These are phyloP conservation scores for Theocolax elegans DNA, from an alignment of 1,140 invertebrate species.

Conservation along the genomic window DNA sequence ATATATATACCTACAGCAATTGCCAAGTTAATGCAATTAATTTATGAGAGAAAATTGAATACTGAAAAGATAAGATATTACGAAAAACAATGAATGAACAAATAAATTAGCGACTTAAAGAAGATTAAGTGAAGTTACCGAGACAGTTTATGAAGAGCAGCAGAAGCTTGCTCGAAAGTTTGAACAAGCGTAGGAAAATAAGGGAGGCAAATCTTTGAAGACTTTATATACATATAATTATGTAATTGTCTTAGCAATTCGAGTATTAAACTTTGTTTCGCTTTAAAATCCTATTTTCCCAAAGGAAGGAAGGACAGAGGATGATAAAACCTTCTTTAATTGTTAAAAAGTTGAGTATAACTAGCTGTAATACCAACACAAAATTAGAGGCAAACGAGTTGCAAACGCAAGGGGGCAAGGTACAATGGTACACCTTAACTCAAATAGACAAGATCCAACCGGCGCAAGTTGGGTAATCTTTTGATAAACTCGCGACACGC, in stretches of 20 bases:
- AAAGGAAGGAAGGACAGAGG: background rate
- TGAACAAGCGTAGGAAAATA: constrained; percentile 7
- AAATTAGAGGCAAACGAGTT: background rate
- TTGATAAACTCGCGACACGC: too few relatives aligned
- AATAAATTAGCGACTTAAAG: background rate
- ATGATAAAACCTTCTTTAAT: background rate
- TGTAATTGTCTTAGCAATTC: constrained; percentile 15
- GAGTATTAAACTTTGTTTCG: constrained; percentile 28
- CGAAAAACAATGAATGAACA: background rate
- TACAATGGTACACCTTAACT: too few relatives aligned
- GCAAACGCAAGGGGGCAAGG: too few relatives aligned
- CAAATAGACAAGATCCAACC: too few relatives aligned
- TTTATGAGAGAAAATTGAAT: background rate
- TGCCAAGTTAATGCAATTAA: too few relatives aligned
- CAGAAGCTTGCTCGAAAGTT: constrained; percentile 8
- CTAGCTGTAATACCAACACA: background rate
- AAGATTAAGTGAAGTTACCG: background rate
- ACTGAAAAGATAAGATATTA: too few relatives aligned
- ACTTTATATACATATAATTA: constrained; percentile 29
- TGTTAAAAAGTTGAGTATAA: background rate
- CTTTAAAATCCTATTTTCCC: constrained; percentile 26
- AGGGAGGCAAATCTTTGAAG: constrained; percentile 10
- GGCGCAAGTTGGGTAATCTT: too few relatives aligned
- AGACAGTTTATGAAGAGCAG: background rate
- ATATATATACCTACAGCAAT: too few relatives aligned